Base-by-base conservation (phyloP, 2,888 invertebrate genomes). In the Scaptomyza parva region DNA sequence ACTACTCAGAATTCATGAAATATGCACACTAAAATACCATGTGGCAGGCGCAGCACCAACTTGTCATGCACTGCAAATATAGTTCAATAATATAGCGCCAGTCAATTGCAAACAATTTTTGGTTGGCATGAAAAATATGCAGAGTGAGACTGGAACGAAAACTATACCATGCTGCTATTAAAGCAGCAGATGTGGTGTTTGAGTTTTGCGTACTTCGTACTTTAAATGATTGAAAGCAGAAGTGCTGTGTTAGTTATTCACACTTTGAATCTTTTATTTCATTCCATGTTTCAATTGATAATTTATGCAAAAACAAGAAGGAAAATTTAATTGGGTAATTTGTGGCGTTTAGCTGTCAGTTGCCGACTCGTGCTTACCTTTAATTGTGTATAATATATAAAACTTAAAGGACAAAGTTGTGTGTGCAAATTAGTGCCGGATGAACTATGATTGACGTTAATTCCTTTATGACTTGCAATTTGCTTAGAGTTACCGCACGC, bases 11-110 rank as follows among this genome's bases (percentile, higher is more conserved):
- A 44, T 50, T 57, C 64, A 70, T 80, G 66, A 71, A 79, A 64
- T 71, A 85, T 79, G 66, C 59, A 62, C 12, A 8, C n/a, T 11
- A 22, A 57, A 58, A 69, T 81, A 72, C 53, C 63, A 69, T 57
- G 41, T 54, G 52, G 35, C 41, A 59, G 47, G 48, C 54, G 17
- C 54, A 37, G 14, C 8, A 39, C 44, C 57, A 45, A 58, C 41
- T 22, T 55, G 60, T 68, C 47, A 51, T 53, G 69, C 47, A 44
- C 44, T 59, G 54, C 26, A 41, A 39, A 26, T 43, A 26, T 40
- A 52, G 58, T 57, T 64, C 9, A 55, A 59, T 59, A 35, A 7
- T 65, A 59, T 54, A 64, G 44, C 24, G 14, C 11, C 41, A 33
- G 18, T 11, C 55, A 70, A 47, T 59, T 66, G 3, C 18, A 22